Base-by-base conservation (phyloP, 2,888 invertebrate species). In the Nyleta sp. region DNA sequence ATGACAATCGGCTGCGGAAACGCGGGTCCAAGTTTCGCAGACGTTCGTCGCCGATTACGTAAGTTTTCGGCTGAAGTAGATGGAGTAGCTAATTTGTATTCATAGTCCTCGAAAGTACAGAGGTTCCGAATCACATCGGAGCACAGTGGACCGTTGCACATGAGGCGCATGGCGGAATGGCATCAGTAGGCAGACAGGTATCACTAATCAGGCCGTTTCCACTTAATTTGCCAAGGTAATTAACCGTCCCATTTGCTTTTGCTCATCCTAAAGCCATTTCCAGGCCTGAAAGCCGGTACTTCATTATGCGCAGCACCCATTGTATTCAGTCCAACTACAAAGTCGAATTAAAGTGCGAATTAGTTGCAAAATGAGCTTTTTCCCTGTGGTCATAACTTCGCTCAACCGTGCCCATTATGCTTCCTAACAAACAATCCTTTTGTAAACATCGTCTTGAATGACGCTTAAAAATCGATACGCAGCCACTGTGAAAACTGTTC, bases 141-240 rank as follows among this genome's bases (percentile, higher is more conserved):
- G 33, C n/a, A 52, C 20, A 67, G 53, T 72, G 67, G 72, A 78
- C 77, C 53, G 33, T 62, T 62, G 67, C 52, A 48, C 65, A 59
- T 35, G 57, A 68, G 65, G 48, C 31, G 65, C 42, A 60, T 18
- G 46, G 38, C 13, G 60, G 73, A 86, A 85, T 84, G 84, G 80
- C 84, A 84, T 86, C 84, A 82, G 80, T 80, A 77, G 80, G 75
- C 81, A 84, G 85, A 85, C 85, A 85, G 84, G 82, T 82, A 85
- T 85, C 80, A 79, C 83, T 89, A 89, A 89, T 89, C 88, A 87
- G 87, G 83, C 85, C 84, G 86, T 87, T 89, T 89, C 89, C 87
- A 89, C 88, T 90, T 87, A 88, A 90, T 89, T 89, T 89, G 88
- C 87, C 82, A 70, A 78, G 84, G 86, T 89, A 90, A 90, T 90